Evolutionary conservation across 2,113 vertebrate genomes (phyloP), one percentile per base, ranked within the genome.

Genomic region (Pomatorhinus ruficollis): DNA sequence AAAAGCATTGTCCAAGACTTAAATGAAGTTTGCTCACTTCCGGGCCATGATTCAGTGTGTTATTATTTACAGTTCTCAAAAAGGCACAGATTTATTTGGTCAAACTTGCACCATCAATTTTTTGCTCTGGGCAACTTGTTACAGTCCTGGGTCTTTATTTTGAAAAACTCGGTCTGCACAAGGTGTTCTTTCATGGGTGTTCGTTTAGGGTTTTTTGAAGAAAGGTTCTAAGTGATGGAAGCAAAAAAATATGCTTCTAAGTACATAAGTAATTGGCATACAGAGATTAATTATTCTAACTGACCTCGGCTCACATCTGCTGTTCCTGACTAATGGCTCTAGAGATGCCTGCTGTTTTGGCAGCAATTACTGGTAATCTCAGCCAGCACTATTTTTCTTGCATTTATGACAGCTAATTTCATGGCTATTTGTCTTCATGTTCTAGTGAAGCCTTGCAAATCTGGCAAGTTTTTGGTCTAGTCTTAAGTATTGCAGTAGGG

Each of bases 371-470:
- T 42, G 31, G 21, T 39, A 75, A 82, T 61, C 70, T 95, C 75
- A 4, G 85, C 92, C 95, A 96, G 87, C 20, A 72, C 39, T 70
- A 63, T 52, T 92, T 93, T 94, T 74, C 66, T 33, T 83, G 59
- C 54, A 84, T 94, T 95, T 83, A 94, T 79, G 66, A 90, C 35
- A 88, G 64, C 75, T 94, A 86, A 93, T 96, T 93, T 96, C 81
- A 91, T 66, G 70, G 78, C 35, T 93, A 63, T 88, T 91, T 91
- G 74, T 85, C 54, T 85, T 76, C 74, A 91, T 80, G 42, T 85
- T 87, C 70, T 42, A 61, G 33, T 53, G 49, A 79, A 91, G 53
- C 33, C 42, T 61, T 76, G 53, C 37, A 90, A 79, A 79, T 83
- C 39, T 90, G 45, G 50, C 71, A 89, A 74, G 23, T 47, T 86